Evolutionary conservation across 2,888 invertebrate genomes (phyloP), one percentile per base, ranked within the genome.

Genomic region (Drosophila picticornis): DNA sequence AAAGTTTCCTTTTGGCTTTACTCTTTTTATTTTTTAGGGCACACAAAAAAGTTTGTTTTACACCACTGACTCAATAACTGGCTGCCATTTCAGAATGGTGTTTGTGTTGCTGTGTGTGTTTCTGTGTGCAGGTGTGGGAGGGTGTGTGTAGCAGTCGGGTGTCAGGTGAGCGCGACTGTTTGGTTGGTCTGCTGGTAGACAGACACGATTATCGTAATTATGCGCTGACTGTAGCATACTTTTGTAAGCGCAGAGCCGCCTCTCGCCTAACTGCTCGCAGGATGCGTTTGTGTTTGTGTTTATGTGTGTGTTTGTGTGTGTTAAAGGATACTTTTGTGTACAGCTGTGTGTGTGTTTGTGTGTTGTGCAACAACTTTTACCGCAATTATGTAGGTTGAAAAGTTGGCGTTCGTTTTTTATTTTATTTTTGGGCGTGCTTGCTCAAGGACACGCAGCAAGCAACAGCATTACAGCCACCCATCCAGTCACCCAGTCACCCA

Each of bases 191-290:
- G 68, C 52, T 75, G 74, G 61, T 69, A 84, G 87, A 81, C 83
- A 83, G 88, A 84, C 84, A 83, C 89, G 90, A 90, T 90, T 89
- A 89, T 90, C 88, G 90, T 88, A 89, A 90, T 90, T 90, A 90
- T 89, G 90, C 89, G 84, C 75, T 72, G 81, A 77, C 71, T 78
- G 79, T 81, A 89, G 84, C 81, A 84, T 80, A 84, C 87, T 82
- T 83, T 87, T 89, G 65, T 83, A 82, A 70, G 84, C 78, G 75
- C 69, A 40, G 68, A 73, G 73, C 78, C 61, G 76, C 81, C 58
- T 66, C 65, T 64, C 57, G 72, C 78, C 80, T 80, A 82, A 77
- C 78, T 81, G 71, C 69, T 68, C 69, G 66, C 75, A 78, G 65
- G 31, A 58, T 74, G 68, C 55, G 72, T 53, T 69, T 56, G 48